Conservation (phyloP, 2,113 vertebrate species). For the Suricata suricatta region DNA sequence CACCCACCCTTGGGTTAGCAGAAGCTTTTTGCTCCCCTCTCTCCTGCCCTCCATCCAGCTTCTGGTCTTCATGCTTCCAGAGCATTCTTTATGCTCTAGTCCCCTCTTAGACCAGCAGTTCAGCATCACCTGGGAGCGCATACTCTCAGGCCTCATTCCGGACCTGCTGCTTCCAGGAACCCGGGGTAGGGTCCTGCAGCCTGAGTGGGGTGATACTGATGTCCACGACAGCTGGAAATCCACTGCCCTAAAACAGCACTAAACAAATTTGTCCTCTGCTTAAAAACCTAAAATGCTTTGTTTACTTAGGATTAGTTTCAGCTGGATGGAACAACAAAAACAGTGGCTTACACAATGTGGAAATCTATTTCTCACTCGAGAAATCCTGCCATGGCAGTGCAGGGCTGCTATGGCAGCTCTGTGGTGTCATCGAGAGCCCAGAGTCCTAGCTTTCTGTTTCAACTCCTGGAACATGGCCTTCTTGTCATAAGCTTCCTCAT, state of each 20-base stretch:
- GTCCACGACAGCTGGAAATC: not conserved
- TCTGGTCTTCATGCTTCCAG: not conserved
- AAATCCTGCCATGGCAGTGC: not conserved
- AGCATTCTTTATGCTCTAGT: not conserved
- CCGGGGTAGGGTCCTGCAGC: not conserved
- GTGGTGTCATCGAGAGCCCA: not conserved
- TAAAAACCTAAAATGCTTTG: constrained; percentile 10
- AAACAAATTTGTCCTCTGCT: not conserved
- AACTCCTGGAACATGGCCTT: not conserved
- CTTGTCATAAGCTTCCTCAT: not conserved
- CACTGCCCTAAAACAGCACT: not conserved
- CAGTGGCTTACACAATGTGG: not conserved
- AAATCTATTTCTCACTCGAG: constrained; percentile 8
- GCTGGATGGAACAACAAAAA: not conserved
- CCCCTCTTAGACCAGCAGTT: not conserved
- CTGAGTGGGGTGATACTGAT: not conserved
- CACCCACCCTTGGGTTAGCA: not conserved
- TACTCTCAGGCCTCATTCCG: not conserved
- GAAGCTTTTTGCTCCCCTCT: not conserved
- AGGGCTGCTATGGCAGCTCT: not conserved
- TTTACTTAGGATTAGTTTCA: not conserved
- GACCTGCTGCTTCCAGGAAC: not conserved
- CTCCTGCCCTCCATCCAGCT: not conserved
- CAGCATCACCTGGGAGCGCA: not conserved
- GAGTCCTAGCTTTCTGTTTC: not conserved